Percentiles rank a stretch among this genome's conserved stretches.
These are phyloP conservation scores for Lagocephalus sceleratus DNA, from an alignment of 2,797 vertebrate species.

Conservation along the genomic window DNA sequence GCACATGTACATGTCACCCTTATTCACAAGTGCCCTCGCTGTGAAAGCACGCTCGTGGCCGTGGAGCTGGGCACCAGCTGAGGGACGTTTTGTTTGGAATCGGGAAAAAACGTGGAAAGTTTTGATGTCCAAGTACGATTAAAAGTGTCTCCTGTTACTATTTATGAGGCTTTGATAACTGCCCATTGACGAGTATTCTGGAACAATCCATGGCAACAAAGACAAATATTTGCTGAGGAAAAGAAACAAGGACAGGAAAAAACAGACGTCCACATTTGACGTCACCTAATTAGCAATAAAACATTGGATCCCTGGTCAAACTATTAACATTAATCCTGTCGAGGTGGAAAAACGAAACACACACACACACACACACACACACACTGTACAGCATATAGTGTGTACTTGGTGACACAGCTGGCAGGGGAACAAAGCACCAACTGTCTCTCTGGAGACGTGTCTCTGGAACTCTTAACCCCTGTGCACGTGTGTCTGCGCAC, in stretches of 20 bases:
- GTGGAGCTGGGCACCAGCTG: conserved; percentile 17
- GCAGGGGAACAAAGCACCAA: conserved; percentile 55
- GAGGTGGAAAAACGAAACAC: too few species aligned
- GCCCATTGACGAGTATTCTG: background rate
- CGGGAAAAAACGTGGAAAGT: background rate
- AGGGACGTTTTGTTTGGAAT: conserved; percentile 21
- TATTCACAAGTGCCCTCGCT: background rate
- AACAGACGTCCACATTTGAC: background rate
- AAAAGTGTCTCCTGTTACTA: background rate
- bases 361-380: background rate
- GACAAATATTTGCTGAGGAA: background rate
- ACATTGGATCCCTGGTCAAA: conserved; percentile 6
- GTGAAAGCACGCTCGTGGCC: background rate
- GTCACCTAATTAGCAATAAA: background rate
- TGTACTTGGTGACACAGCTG: conserved; percentile 51
- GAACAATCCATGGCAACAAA: background rate
- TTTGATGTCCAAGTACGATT: background rate
- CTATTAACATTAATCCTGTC: conserved; percentile 66
- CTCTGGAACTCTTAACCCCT: conserved; percentile 13
- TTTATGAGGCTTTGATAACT: conserved; percentile 46
- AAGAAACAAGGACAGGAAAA: background rate
- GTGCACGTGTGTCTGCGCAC: background rate
- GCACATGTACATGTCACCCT: too few species aligned
- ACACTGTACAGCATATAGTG: conserved; percentile 19
- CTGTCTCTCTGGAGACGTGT: conserved; percentile 48